These are phyloP conservation scores for Tenthredo livida DNA, from an alignment of 2,888 invertebrate genomes.

Conservation along the genomic window DNA sequence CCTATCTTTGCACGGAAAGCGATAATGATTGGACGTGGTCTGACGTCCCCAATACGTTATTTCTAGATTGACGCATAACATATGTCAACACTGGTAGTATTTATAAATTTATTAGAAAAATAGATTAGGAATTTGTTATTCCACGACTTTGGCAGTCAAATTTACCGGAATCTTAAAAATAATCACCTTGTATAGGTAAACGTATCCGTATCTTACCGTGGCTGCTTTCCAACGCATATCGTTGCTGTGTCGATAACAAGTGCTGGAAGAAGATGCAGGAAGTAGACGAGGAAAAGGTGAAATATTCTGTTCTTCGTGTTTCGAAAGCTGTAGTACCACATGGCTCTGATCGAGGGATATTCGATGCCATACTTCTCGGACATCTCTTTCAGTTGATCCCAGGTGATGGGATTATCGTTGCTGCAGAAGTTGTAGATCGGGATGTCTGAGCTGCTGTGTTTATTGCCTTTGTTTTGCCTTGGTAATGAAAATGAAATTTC, in stretches of 20 bases:
- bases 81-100: neutral
- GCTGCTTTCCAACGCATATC: slow-evolving; percentile 82
- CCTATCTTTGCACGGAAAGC: neutral
- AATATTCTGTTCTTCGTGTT: slow-evolving; percentile 82
- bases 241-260: slow-evolving; percentile 81
- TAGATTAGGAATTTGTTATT: neutral
- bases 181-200: neutral
- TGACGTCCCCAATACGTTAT: neutral
- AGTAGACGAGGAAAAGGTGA: slow-evolving; percentile 81
- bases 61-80: neutral
- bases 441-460: slow-evolving; percentile 74
- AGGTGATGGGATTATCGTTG: slow-evolving; percentile 89
- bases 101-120: neutral
- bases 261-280: slow-evolving; percentile 83
- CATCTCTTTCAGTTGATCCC: slow-evolving; percentile 84
- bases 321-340: slow-evolving; percentile 86
- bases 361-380: slow-evolving; percentile 81
- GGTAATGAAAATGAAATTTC: neutral
- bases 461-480: slow-evolving; percentile 47
- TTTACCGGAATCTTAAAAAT: neutral
- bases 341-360: slow-evolving; percentile 83
- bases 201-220: slow-evolving; percentile 79
- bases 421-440: slow-evolving; percentile 94
- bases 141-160: neutral
- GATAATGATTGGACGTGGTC: neutral